Base-by-base conservation (phyloP, 2,888 invertebrate species). In the Amphipoea oculea region DNA sequence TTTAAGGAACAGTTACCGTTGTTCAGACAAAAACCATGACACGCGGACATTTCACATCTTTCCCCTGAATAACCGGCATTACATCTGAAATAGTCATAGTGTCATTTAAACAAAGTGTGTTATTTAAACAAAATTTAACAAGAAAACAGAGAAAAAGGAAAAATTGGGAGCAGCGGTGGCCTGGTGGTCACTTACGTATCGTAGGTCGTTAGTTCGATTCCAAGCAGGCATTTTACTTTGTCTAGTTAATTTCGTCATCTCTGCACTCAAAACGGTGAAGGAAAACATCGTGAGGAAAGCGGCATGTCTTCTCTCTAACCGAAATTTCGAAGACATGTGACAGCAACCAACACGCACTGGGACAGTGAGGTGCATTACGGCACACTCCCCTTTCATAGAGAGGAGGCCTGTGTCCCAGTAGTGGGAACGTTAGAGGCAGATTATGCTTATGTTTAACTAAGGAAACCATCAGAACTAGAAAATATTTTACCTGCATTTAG, bases 21-120 rank as follows among this genome's bases (percentile, higher is more conserved):
- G 14, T 42, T 70, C 14, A 70, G 14, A 29, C 51, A 73, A 11
- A 6, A 74, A 29, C 42, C 6, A 73, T 29, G 17, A 54, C 42
- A 74, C 11, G 42, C 29, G 20, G 42, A 1, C 20, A 29, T 12
- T 54, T 74, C 42, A 73, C 73, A 57, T 9, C 42, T 29, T 1
- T 23, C 14, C 14, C 70, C 70, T 0, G 70, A 70, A 70, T 23
- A 70, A 14, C 70, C 70, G 4, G 23, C 69, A 3, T 90, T 89
- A 86, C 97, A 97, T 29, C 97, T 96, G 92, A 90, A 65, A 65
- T 20, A 36, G 2, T 42, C n/a, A 14, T 23, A 6, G 14, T 67
- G n/a, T n/a, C n/a, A n/a, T 9, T 4, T 17, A n/a, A 29, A 29
- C 29, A 29, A 29, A 29, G 29, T 29, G 29, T 29, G n/a, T 42